Evolutionary conservation across 2,888 invertebrate genomes (phyloP).

Genomic region (Hoplodrina ambigua): DNA sequence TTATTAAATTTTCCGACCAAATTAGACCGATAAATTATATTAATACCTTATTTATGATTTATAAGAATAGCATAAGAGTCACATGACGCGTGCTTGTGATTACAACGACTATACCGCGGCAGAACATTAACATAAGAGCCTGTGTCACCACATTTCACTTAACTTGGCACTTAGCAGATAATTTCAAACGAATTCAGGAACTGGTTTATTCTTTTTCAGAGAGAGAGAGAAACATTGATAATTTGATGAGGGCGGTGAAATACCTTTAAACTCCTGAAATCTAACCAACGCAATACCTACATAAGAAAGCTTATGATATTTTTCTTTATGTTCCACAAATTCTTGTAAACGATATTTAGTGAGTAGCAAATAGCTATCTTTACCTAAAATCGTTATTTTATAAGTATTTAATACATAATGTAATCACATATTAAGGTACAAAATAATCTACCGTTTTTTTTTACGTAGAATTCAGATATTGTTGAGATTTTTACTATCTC

Average conservation of each 20-base stretch:
- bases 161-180: background rate
- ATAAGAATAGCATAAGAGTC: too few species aligned
- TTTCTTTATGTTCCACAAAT: background rate
- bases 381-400: background rate
- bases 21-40: too few species aligned
- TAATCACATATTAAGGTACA: too few species aligned
- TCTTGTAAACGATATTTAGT: too few species aligned
- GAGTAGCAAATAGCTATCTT: background rate
- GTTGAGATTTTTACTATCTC: background rate
- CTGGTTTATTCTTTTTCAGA: background rate
- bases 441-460: background rate
- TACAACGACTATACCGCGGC: too few species aligned
- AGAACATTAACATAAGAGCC: too few species aligned
- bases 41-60: too few species aligned
- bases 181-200: background rate
- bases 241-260: background rate
- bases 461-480: background rate
- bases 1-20: too few species aligned
- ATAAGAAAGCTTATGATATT: background rate
- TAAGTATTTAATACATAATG: too few species aligned
- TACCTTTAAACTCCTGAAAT: conserved; percentile 1
- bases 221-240: too few species aligned
- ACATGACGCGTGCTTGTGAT: too few species aligned
- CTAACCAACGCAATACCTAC: background rate
- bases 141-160: background rate